Conservation (phyloP, 2,797 vertebrate species). For the Acridotheres tristis region DNA sequence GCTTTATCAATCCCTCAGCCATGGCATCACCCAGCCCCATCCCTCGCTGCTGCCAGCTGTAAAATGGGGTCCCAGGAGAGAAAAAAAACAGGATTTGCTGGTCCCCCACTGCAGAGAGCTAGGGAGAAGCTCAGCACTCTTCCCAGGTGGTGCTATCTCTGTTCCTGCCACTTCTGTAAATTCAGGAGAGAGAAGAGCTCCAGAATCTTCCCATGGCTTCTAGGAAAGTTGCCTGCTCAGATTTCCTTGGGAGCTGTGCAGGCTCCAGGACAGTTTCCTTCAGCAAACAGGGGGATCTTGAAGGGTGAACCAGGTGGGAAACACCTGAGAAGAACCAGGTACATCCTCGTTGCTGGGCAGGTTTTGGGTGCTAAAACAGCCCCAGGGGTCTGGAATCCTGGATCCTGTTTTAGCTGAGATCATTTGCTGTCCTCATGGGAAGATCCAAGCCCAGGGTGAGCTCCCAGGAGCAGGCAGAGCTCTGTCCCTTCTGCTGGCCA, state of each 20-base stretch:
- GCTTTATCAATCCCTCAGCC: not conserved
- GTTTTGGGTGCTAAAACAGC: not conserved
- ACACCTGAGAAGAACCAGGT: not conserved
- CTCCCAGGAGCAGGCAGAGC: not conserved
- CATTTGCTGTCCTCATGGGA: not conserved
- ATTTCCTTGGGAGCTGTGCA: not conserved
- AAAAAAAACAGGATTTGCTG: not conserved
- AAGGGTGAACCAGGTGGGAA: fast-evolving
- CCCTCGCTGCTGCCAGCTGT: fast-evolving
- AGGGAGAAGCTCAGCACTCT: not conserved
- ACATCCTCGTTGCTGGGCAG: fast-evolving
- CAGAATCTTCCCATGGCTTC: not conserved
- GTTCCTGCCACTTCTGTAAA: fast-evolving
- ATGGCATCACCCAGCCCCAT: not conserved
- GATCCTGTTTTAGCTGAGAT: not conserved
- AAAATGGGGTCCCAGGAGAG: fast-evolving
- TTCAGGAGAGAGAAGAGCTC: not conserved
- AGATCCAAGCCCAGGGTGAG: not conserved
- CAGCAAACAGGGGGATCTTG: not conserved
- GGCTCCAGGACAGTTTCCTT: not conserved
- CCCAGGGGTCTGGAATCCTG: not conserved
- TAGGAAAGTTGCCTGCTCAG: fast-evolving
- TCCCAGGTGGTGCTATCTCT: fast-evolving
- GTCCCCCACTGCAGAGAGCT: not conserved
- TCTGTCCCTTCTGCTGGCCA: not conserved